phyloP scores from a whole-genome alignment of 2,888 invertebrate species.

The Meiosimyza decipiens region DNA sequence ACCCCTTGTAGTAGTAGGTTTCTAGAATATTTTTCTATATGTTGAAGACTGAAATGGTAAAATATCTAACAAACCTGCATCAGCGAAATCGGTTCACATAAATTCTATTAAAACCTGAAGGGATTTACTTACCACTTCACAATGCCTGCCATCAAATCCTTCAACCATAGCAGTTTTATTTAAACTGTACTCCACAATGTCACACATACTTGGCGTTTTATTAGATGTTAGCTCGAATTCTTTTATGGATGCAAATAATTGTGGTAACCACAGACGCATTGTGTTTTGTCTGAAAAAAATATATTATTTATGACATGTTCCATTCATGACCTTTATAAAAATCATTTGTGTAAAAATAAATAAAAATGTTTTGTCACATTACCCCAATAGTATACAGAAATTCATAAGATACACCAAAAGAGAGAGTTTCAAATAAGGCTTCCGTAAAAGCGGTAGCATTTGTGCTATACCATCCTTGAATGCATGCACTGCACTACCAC shows the following conservation, averaged over 20 bases:
- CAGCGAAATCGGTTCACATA: too few species aligned
- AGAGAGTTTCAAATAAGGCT: slow-evolving; percentile 67
- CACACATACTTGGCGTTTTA: too few species aligned
- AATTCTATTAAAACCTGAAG: not conserved
- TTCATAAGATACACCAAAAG: slow-evolving; percentile 40
- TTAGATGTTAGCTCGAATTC: too few species aligned
- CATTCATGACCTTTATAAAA: too few species aligned
- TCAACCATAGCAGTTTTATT: not conserved
- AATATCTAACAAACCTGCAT: too few species aligned
- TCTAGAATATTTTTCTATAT: too few species aligned
- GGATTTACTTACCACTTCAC: slow-evolving; percentile 41
- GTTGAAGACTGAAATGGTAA: too few species aligned
- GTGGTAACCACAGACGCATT: too few species aligned
- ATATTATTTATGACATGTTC: not conserved
- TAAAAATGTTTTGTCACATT: slow-evolving; percentile 48
- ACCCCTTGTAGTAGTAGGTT: too few species aligned
- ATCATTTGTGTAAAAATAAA: not conserved
- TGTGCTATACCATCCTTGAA: slow-evolving; percentile 1
- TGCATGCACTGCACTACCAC: not conserved
- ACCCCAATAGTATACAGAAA: slow-evolving; percentile 66
- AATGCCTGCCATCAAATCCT: slow-evolving; percentile 1
- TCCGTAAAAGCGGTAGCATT: slow-evolving; percentile 29
- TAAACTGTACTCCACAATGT: too few species aligned
- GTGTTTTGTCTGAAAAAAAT: not conserved
- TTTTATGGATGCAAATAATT: too few species aligned